Evolutionary conservation across 2,797 vertebrate species (phyloP).

Genomic region (Balearica regulorum): DNA sequence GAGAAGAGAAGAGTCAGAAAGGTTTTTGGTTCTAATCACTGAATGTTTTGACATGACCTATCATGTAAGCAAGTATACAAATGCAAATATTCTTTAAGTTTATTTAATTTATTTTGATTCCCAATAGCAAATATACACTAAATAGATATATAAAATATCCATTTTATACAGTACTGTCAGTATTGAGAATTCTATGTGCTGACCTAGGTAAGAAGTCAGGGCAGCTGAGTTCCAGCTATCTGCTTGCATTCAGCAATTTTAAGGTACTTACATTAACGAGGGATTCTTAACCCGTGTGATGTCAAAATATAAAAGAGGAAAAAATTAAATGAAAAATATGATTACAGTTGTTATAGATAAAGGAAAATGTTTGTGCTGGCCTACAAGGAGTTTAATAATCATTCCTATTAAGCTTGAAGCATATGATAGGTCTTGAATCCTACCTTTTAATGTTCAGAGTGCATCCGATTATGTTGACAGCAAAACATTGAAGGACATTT

Average conservation of each 20-base stretch:
- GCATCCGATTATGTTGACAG: background rate
- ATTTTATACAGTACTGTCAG: constrained; percentile 59
- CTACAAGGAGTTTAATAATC: constrained; percentile 56
- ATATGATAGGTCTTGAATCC: background rate
- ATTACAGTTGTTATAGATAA: constrained; percentile 48
- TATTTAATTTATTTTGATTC: constrained; percentile 62
- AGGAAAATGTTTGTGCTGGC: constrained; percentile 37
- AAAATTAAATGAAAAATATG: constrained; percentile 7
- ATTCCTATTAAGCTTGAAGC: constrained; percentile 60
- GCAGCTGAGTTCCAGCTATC: constrained; percentile 42
- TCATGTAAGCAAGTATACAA: background rate
- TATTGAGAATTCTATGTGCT: constrained; percentile 51
- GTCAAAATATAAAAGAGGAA: constrained; percentile 33
- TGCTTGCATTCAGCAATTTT: background rate
- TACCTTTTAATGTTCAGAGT: constrained; percentile 9
- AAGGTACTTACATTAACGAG: background rate
- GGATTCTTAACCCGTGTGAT: constrained; percentile 24
- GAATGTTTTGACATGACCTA: fast-evolving
- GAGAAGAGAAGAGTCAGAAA: background rate
- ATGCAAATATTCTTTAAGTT: constrained; percentile 1
- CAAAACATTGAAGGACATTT: background rate
- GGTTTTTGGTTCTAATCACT: background rate
- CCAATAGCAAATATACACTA: constrained; percentile 65
- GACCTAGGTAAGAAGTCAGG: background rate
- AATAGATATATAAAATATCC: constrained; percentile 44